Percentiles rank a stretch among this genome's conserved stretches.
phyloP scores from a whole-genome alignment of 2,113 vertebrate species.

The Aegithalos caudatus region DNA sequence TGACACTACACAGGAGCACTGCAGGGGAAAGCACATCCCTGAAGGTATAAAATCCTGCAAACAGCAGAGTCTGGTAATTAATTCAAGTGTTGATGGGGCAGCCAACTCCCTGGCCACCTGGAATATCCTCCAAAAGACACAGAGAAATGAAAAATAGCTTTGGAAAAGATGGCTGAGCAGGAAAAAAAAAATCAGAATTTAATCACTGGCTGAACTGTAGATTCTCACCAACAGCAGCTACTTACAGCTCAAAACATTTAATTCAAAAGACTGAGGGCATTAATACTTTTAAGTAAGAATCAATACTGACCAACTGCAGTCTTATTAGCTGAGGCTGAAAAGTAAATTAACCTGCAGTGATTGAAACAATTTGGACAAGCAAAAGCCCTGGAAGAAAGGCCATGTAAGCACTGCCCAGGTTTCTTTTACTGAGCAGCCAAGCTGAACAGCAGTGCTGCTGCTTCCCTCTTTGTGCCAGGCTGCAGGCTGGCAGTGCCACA shows the following conservation, averaged over 20 bases:
- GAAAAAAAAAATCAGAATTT: background rate
- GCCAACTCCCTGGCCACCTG: background rate
- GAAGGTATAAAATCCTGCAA: background rate
- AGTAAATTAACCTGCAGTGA: background rate
- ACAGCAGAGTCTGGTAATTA: background rate
- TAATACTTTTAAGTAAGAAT: background rate
- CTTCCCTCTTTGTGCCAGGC: background rate
- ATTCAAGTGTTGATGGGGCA: background rate
- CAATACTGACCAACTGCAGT: background rate
- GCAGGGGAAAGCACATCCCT: background rate
- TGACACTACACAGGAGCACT: background rate
- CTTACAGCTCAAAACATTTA: background rate
- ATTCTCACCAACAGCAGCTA: background rate
- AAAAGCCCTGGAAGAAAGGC: background rate
- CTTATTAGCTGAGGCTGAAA: background rate
- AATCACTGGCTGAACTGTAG: background rate
- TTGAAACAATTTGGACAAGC: background rate
- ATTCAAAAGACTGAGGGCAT: background rate
- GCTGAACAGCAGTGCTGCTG: background rate
- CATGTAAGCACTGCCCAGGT: background rate
- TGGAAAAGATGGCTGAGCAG: background rate
- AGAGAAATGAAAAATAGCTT: background rate
- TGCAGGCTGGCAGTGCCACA: background rate
- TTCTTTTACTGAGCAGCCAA: background rate
- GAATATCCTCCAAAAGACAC: background rate